Base-by-base conservation (phyloP, 2,113 vertebrate species). In the Orthonyx spaldingii region DNA sequence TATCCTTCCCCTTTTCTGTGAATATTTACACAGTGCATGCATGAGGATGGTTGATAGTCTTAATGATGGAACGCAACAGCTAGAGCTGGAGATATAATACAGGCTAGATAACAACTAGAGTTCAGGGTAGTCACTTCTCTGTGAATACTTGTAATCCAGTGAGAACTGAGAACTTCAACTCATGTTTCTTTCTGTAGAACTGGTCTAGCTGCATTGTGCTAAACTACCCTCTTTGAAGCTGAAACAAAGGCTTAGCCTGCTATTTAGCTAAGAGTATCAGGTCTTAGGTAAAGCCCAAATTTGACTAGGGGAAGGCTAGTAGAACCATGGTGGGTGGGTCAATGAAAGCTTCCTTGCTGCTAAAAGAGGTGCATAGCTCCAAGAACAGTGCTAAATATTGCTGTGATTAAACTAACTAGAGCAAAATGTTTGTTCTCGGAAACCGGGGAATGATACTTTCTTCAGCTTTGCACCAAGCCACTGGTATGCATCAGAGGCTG, bases 381-480 rank as follows among this genome's bases (percentile, higher is more conserved):
- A 85, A 65, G 70, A 85, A 24, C 24, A 55, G 87, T 0, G 8
- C 39, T 65, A 76, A 87, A 60, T 70, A 35, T 53, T 87, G 47
- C 2, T 0, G 7, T 84, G 65, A 65, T 75, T 71, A 52, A 84
- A 65, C 46, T 75, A 91, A 84, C 56, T 78, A n/a, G 50, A 85
- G 82, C 27, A 72, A 82, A 93, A 81, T 35, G 26, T 84, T 87
- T 94, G 53, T 85, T 91, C 74, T 90, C 95, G 84, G 70, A 91
- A 94, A 88, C 66, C 39, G 42, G 46, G 50, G 50, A 84, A 57
- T 57, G 27, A 68, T 87, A 72, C 68, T 96, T 96, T 95, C 55
- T 91, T 91, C 91, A 93, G 75, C 87, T 95, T 92, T 94, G 63
- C 87, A 94, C 84, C 78, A 91, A 72, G 82, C 82, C 82, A 87